phyloP scores from a whole-genome alignment of 1,140 invertebrate genomes.

The Drosophila arawakana region DNA sequence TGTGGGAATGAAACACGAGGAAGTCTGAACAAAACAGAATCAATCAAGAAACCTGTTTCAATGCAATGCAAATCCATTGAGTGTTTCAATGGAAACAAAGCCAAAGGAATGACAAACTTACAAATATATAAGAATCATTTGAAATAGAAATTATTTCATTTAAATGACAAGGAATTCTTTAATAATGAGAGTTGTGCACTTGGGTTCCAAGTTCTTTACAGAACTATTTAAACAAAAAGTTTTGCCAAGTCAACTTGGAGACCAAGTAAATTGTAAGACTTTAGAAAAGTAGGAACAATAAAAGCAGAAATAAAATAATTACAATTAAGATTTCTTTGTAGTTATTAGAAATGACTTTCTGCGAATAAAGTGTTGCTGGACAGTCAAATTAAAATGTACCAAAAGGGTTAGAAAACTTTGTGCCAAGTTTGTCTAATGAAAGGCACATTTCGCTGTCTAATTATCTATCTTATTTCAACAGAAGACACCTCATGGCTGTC shows the following conservation, averaged over 20 bases:
- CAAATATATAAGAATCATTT: conserved; percentile 9
- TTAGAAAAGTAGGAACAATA: too few relatives aligned
- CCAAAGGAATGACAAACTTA: background rate
- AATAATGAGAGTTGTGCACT: background rate
- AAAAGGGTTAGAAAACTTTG: background rate
- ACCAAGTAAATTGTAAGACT: background rate
- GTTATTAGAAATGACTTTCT: background rate
- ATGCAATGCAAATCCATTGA: conserved; percentile 50
- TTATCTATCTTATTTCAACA: background rate
- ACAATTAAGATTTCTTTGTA: too few relatives aligned
- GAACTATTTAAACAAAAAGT: background rate
- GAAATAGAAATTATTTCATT: conserved; percentile 20
- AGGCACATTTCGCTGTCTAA: background rate
- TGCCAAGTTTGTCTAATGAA: background rate
- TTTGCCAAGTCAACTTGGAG: background rate
- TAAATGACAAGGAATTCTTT: conserved; percentile 2
- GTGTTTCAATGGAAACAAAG: conserved; percentile 22
- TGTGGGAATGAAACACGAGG: conserved; percentile 43
- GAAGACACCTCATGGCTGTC: background rate
- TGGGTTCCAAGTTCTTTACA: background rate
- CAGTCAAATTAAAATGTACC: background rate
- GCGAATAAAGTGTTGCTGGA: background rate
- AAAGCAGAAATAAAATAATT: too few relatives aligned
- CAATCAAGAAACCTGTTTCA: conserved; percentile 55
- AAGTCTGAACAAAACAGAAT: conserved; percentile 31